Percentiles rank a stretch among this genome's conserved stretches.
Conservation (phyloP, 2,888 invertebrate genomes). For the Stenodema calcarata region DNA sequence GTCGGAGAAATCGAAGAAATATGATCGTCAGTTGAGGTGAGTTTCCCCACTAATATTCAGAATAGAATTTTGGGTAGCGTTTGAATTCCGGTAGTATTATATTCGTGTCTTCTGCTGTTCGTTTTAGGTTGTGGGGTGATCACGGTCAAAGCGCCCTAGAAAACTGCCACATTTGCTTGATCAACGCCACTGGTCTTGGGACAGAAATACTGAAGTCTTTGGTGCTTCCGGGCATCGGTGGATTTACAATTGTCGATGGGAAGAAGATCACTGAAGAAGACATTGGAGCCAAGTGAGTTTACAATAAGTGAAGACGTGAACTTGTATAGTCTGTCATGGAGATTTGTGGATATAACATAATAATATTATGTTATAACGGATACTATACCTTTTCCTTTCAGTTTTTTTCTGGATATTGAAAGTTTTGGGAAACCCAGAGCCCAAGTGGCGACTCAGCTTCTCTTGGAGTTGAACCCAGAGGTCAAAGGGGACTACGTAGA, state of each 20-base stretch:
- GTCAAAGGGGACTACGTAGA: constrained; percentile 92
- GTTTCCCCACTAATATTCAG: too few species aligned
- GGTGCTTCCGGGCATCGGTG: constrained; percentile 91
- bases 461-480: constrained; percentile 90
- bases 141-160: constrained; percentile 93
- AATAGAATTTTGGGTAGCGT: too few species aligned
- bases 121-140: constrained; percentile 91
- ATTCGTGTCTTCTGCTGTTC: neutral
- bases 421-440: constrained; percentile 85
- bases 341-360: neutral
- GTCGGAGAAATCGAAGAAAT: constrained; percentile 77
- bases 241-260: constrained; percentile 92
- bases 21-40: constrained; percentile 78
- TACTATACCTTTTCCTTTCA: constrained; percentile 59
- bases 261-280: constrained; percentile 87
- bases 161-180: constrained; percentile 86
- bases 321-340: too few species aligned
- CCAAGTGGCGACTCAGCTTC: constrained; percentile 78
- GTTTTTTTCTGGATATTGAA: constrained; percentile 88
- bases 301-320: too few species aligned
- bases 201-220: constrained; percentile 95
- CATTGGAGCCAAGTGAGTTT: constrained; percentile 84
- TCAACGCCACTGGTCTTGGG: constrained; percentile 91
- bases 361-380: too few species aligned
- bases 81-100: neutral